A percentile compares a stretch with the other conserved stretches of the same genome.
These are phyloP conservation scores for Pristionchus fissidentatus DNA, from an alignment of 2,888 invertebrate genomes.

Conservation along the genomic window DNA sequence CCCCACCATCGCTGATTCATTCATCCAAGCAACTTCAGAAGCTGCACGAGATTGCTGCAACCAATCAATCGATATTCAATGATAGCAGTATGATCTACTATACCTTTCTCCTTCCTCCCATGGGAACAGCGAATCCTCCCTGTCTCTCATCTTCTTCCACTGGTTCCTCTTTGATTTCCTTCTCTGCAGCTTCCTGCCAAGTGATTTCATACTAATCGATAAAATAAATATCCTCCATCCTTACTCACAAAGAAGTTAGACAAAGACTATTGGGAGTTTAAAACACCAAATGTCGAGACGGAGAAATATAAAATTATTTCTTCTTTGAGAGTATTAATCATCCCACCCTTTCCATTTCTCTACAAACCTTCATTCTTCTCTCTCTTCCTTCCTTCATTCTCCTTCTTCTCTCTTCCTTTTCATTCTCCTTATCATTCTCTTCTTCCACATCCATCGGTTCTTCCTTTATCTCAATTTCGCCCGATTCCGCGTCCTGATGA, in stretches of 20 bases:
- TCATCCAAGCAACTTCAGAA: neutral
- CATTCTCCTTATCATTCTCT: constrained; percentile 11
- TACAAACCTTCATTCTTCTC: constrained; percentile 25
- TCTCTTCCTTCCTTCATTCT: neutral
- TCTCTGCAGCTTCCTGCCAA: neutral
- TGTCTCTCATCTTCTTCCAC: neutral
- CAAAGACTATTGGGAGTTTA: no score
- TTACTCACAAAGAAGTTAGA: no score
- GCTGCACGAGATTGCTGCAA: neutral
- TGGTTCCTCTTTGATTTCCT: constrained; percentile 11
- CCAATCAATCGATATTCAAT: neutral
- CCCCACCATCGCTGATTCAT: neutral
- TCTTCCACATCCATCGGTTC: neutral
- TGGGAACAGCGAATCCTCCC: neutral
- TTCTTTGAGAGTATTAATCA: no score
- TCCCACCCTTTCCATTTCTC: no score
- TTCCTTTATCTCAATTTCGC: constrained; percentile 1
- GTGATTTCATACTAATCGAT: no score
- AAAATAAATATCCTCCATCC: no score
- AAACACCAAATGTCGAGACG: no score
- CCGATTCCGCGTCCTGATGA: neutral
- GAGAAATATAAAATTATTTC: no score
- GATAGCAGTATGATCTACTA: neutral
- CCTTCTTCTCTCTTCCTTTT: neutral
- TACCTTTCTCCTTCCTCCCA: no score